Conservation (phyloP, 1,140 invertebrate species). For the Hypsibius dujardini region DNA sequence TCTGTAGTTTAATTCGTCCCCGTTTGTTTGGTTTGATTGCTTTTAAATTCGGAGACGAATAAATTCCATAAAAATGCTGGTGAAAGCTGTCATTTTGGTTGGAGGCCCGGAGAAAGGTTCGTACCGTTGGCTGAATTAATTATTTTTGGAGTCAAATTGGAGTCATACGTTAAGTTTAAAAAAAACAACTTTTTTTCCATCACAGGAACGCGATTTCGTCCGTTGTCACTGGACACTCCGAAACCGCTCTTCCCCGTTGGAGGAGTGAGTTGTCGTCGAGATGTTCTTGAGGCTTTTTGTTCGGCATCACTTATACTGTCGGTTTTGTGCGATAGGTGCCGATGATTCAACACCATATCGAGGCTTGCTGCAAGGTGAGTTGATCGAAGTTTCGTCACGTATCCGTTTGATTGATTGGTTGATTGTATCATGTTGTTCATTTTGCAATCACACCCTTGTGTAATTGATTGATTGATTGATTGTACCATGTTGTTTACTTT, state of each 20-base stretch:
- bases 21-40: too few relatives aligned
- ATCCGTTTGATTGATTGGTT: too few relatives aligned
- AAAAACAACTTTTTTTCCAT: conserved; percentile 25
- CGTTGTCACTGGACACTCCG: conserved; percentile 81
- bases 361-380: conserved; percentile 58
- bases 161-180: conserved; percentile 5
- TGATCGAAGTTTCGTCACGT: background rate
- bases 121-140: conserved; percentile 13
- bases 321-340: conserved; percentile 34
- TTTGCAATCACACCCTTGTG: too few relatives aligned
- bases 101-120: conserved; percentile 47
- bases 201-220: conserved; percentile 82
- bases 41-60: too few relatives aligned
- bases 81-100: conserved; percentile 46
- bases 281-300: too few relatives aligned
- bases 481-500: too few relatives aligned
- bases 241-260: conserved; percentile 94
- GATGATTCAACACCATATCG: conserved; percentile 89
- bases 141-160: conserved; percentile 15
- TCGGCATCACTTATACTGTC: too few relatives aligned
- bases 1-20: too few relatives aligned
- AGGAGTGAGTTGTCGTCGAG: conserved; percentile 41
- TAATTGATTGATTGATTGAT: too few relatives aligned
- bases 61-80: conserved; percentile 22
- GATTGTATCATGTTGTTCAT: too few relatives aligned